Evolutionary conservation across 2,888 invertebrate species (phyloP).

Genomic region (Heliothis peltigera): DNA sequence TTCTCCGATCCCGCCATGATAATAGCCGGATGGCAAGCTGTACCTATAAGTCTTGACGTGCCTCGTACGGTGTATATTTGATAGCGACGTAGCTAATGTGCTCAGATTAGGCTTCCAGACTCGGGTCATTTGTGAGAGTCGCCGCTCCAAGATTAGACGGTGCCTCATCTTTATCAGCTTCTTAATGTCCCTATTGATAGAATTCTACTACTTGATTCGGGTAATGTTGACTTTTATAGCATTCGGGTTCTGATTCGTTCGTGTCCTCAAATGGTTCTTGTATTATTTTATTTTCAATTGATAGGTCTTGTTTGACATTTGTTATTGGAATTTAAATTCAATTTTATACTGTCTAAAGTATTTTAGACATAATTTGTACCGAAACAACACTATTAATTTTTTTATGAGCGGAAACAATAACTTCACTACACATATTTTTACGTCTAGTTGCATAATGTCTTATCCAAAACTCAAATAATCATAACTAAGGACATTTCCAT

Average conservation of each 20-base stretch:
- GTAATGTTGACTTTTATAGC: conserved; percentile 19
- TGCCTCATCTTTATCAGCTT: conserved; percentile 42
- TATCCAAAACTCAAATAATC: conserved; percentile 42
- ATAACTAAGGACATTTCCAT: conserved; percentile 56
- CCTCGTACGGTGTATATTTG: conserved; percentile 13
- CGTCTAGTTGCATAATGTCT: conserved; percentile 32
- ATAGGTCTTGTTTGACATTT: not conserved
- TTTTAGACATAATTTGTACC: conserved; percentile 17
- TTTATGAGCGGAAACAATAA: conserved; percentile 34
- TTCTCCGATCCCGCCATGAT: conserved; percentile 55
- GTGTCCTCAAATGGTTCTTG: conserved; percentile 16
- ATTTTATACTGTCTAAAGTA: conserved; percentile 30
- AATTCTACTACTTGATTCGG: conserved; percentile 26
- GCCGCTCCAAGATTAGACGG: conserved; percentile 30
- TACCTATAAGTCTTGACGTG: conserved; percentile 47
- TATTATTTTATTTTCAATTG: not conserved
- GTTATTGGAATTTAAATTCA: not conserved
- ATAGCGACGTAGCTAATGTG: conserved; percentile 45
- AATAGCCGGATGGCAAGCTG: conserved; percentile 52
- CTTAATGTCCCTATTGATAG: conserved; percentile 37
- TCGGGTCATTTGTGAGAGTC: conserved; percentile 48
- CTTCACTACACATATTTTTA: conserved; percentile 14
- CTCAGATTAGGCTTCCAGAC: conserved; percentile 24
- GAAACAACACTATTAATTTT: conserved; percentile 10
- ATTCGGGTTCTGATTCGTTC: conserved; percentile 10